Percentiles rank a stretch among this genome's conserved stretches.
Evolutionary conservation across 2,888 invertebrate species (phyloP).

Genomic region (Scrobipalpa costella): DNA sequence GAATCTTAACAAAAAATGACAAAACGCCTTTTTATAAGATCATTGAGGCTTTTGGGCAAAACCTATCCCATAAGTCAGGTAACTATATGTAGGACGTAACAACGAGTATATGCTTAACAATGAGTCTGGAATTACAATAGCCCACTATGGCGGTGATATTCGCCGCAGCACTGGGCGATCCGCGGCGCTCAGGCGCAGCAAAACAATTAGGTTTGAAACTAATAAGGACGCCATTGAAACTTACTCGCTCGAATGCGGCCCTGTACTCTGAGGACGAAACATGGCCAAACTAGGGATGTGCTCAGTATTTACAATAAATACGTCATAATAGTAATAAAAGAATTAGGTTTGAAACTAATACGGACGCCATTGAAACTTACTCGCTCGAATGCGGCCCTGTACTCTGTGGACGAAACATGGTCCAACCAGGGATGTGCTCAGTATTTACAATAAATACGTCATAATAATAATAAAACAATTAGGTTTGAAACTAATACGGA

Average conservation of each 20-base stretch:
- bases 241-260: constrained; percentile 42
- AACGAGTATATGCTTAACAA: too few relatives aligned
- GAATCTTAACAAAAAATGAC: too few relatives aligned
- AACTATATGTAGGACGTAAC: too few relatives aligned
- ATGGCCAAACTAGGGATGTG: constrained; percentile 27
- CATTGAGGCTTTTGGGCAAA: too few relatives aligned
- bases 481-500: constrained; percentile 58
- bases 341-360: constrained; percentile 64
- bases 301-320: too few relatives aligned
- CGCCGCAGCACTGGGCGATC: constrained; percentile 5
- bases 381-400: constrained; percentile 43
- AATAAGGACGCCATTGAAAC: constrained; percentile 53
- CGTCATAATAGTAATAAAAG: too few relatives aligned
- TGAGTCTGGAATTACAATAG: constrained; percentile 9
- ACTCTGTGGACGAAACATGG: constrained; percentile 46
- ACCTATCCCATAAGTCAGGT: too few relatives aligned
- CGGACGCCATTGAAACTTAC: constrained; percentile 50
- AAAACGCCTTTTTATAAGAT: too few relatives aligned
- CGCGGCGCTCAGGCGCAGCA: constrained; percentile 35
- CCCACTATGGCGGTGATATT: not conserved
- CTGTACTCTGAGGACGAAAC: constrained; percentile 48
- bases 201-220: constrained; percentile 65
- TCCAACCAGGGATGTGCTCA: constrained; percentile 22
- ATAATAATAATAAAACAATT: too few relatives aligned
- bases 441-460: too few relatives aligned